Percentiles rank a stretch among this genome's conserved stretches.
Evolutionary conservation across 2,888 invertebrate species (phyloP).

Genomic region (Herminia tarsipennalis): DNA sequence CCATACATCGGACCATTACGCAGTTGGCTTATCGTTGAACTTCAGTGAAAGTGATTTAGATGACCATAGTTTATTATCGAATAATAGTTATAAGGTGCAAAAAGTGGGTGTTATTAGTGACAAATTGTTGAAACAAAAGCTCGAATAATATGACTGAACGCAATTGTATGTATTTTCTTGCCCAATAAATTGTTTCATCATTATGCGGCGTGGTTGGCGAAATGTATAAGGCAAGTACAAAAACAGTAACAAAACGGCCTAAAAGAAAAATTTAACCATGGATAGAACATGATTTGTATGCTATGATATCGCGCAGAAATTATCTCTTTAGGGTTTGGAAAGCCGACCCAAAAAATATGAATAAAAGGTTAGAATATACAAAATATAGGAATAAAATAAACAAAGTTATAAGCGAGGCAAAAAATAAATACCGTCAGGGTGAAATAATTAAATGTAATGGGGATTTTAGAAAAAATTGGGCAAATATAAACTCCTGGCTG

Average conservation of each 20-base stretch:
- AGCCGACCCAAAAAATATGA: no score
- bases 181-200: neutral
- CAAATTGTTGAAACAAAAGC: neutral
- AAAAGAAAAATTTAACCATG: constrained; percentile 6
- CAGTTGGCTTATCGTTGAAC: neutral
- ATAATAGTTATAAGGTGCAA: neutral
- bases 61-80: neutral
- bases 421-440: no score
- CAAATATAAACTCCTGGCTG: constrained; percentile 1
- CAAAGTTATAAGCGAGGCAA: no score
- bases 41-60: neutral
- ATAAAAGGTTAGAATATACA: no score
- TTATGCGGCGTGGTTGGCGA: neutral
- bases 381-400: no score
- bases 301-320: constrained; percentile 3
- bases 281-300: constrained; percentile 3
- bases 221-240: no score
- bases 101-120: neutral
- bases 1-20: neutral
- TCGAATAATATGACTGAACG: constrained; percentile 5
- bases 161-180: constrained; percentile 2
- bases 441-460: no score
- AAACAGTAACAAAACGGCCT: no score
- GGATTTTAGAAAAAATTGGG: constrained; percentile 9
- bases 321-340: constrained; percentile 8